Conservation (phyloP, 2,888 invertebrate species). For the Andrena dorsata region DNA sequence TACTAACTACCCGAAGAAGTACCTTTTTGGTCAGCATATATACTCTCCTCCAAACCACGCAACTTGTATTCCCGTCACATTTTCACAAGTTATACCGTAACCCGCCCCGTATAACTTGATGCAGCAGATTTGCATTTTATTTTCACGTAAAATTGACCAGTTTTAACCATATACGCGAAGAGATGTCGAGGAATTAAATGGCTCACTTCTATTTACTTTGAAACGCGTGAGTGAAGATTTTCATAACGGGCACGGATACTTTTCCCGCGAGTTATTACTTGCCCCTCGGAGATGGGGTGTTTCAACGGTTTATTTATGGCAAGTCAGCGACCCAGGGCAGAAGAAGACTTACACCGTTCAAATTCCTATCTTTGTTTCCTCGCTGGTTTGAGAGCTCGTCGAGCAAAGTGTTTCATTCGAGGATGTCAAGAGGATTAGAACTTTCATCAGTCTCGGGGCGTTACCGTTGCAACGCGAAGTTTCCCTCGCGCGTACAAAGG, state of each 20-base stretch:
- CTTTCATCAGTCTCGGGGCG: slow-evolving; percentile 69
- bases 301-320: slow-evolving; percentile 32
- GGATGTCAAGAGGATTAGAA: slow-evolving; percentile 71
- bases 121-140: too few species aligned
- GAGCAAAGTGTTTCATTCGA: slow-evolving; percentile 59
- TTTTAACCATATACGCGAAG: too few species aligned
- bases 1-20: too few species aligned
- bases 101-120: too few species aligned
- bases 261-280: not conserved
- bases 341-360: slow-evolving; percentile 56
- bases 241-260: not conserved
- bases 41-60: too few species aligned
- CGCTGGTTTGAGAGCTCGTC: slow-evolving; percentile 49
- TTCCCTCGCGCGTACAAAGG: slow-evolving; percentile 36
- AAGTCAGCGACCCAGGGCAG: slow-evolving; percentile 18
- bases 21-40: too few species aligned
- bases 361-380: slow-evolving; percentile 53
- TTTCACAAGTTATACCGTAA: too few species aligned
- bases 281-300: not conserved
- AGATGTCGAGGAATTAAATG: too few species aligned
- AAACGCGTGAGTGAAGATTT: too few species aligned
- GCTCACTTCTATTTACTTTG: too few species aligned
- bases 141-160: too few species aligned
- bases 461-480: slow-evolving; percentile 1
- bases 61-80: too few species aligned